Conservation (phyloP, 2,797 vertebrate genomes). For the Botia kubotai region DNA sequence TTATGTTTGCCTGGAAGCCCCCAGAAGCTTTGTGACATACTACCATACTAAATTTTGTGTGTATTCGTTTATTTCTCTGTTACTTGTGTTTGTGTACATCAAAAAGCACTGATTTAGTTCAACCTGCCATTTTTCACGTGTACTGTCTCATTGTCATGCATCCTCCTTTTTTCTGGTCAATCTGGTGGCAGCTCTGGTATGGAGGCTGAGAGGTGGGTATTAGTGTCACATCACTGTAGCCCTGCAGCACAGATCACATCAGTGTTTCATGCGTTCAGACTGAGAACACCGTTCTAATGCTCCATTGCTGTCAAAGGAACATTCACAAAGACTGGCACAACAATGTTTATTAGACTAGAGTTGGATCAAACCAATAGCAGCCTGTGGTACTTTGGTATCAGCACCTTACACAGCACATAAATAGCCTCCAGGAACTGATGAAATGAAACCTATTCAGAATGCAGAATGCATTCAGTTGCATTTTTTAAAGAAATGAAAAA, state of each 20-base stretch:
- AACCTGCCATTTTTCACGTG: conserved; percentile 58
- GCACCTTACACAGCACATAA: too few relatives aligned
- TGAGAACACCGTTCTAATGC: conserved; percentile 2
- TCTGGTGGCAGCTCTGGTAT: conserved; percentile 73
- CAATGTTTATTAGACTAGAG: too few relatives aligned
- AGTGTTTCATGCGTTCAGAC: conserved; percentile 18
- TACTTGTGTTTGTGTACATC: conserved; percentile 35
- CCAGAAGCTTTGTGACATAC: conserved; percentile 33
- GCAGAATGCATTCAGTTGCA: too few relatives aligned
- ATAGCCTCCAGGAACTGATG: too few relatives aligned
- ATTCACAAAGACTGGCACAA: too few relatives aligned
- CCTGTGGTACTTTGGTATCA: too few relatives aligned
- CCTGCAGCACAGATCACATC: conserved; percentile 17
- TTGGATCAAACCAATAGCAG: too few relatives aligned
- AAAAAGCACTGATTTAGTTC: conserved; percentile 1
- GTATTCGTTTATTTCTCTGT: conserved; percentile 18
- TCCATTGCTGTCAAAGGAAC: conserved; percentile 2
- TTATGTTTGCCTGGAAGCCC: neutral
- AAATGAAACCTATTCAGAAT: too few relatives aligned
- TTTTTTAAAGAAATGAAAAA: too few relatives aligned
- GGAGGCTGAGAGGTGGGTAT: conserved; percentile 79
- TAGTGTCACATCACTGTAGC: conserved; percentile 33
- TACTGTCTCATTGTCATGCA: conserved; percentile 52
- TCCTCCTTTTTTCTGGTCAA: conserved; percentile 54
- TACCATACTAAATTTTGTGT: conserved; percentile 7